phyloP scores from a whole-genome alignment of 2,888 invertebrate species.

The Leptopilina myrica region DNA sequence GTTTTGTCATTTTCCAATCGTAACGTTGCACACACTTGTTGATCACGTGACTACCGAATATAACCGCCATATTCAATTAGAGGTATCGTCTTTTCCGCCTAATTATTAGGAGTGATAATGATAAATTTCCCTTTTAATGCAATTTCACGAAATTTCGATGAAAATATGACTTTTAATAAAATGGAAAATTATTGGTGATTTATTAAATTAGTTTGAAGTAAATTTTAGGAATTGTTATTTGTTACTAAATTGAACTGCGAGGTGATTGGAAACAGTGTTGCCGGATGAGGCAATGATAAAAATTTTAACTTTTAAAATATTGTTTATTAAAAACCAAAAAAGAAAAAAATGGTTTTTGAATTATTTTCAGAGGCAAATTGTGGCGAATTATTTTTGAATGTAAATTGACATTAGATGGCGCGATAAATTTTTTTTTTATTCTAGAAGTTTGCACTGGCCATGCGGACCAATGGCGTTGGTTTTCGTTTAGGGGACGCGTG shows the following conservation, averaged over 20 bases:
- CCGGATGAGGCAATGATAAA: background rate
- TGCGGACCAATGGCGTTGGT: background rate
- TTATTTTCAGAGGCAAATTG: no score
- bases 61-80: slow-evolving; percentile 40
- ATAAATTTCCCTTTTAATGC: no score
- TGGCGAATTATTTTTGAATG: no score
- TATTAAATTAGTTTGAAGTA: no score
- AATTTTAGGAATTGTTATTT: no score
- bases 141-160: no score
- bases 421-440: slow-evolving; percentile 2
- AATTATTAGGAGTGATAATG: background rate
- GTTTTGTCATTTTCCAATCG: no score
- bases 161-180: no score
- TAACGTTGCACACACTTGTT: slow-evolving; percentile 32
- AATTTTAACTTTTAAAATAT: no score
- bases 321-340: no score
- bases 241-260: slow-evolving; percentile 4
- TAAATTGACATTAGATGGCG: background rate
- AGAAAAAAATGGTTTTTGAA: no score
- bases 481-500: background rate
- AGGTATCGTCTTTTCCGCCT: slow-evolving; percentile 8
- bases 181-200: no score
- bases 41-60: slow-evolving; percentile 15
- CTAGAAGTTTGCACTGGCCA: background rate
- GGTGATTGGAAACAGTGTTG: background rate